Evolutionary conservation across 2,113 vertebrate genomes (phyloP).

Genomic region (Mustela lutreola): DNA sequence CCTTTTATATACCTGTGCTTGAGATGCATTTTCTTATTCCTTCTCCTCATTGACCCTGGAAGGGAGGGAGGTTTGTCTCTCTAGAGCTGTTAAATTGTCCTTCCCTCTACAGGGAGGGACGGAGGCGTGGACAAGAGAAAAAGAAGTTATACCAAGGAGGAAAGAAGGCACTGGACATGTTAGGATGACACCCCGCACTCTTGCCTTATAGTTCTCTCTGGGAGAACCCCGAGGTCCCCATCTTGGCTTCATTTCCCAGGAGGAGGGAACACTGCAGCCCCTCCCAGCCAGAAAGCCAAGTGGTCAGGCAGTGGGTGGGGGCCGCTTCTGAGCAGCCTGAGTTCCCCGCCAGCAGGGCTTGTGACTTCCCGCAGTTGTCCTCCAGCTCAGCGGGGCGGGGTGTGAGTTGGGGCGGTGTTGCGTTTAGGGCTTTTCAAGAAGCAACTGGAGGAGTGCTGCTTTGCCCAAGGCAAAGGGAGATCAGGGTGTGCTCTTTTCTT

Average conservation of each 20-base stretch:
- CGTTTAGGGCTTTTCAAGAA: conserved; percentile 38
- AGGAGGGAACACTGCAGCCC: background rate
- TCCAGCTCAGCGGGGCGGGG: background rate
- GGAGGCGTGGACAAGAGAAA: background rate
- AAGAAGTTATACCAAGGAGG: background rate
- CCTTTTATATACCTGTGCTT: background rate
- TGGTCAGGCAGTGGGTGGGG: background rate
- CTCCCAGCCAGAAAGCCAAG: background rate
- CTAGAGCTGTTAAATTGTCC: background rate
- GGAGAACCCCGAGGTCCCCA: background rate
- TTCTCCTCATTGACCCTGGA: background rate
- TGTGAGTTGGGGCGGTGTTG: background rate
- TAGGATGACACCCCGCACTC: background rate
- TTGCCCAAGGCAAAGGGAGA: background rate
- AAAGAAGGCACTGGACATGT: background rate
- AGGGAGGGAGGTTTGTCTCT: background rate
- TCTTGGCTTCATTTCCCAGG: background rate
- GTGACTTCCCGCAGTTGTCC: conserved; percentile 6
- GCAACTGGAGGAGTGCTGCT: background rate
- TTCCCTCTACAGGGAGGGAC: background rate
- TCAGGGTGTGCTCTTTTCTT: background rate
- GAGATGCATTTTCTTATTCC: background rate
- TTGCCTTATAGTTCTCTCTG: background rate
- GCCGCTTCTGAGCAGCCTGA: background rate
- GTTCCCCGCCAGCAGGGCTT: background rate